Conservation (phyloP, 2,797 vertebrate species). For the Clarias platycephalus region DNA sequence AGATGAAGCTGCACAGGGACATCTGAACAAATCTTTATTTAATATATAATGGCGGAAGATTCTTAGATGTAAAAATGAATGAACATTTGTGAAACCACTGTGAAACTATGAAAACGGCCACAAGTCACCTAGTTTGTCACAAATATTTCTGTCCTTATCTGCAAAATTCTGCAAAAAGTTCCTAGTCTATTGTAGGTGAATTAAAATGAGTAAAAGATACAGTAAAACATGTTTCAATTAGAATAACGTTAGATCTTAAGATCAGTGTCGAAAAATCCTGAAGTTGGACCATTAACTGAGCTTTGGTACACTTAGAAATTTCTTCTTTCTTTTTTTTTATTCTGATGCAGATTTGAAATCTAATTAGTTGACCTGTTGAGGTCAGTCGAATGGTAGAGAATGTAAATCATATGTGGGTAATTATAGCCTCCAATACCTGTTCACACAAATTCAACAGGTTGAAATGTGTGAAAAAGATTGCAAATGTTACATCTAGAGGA, state of each 20-base stretch:
- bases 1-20: too few species aligned
- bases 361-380: neutral
- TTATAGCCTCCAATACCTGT: neutral
- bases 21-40: neutral
- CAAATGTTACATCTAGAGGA: neutral
- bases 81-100: neutral
- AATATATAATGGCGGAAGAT: neutral
- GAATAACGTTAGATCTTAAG: neutral
- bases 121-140: neutral
- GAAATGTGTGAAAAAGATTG: neutral
- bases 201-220: neutral
- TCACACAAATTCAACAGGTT: neutral
- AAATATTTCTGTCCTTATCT: neutral
- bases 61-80: neutral
- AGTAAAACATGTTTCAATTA: neutral
- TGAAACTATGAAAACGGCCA: neutral
- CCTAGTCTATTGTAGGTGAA: neutral
- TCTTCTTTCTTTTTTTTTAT: neutral
- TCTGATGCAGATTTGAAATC: neutral
- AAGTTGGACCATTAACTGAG: slow-evolving; percentile 30
- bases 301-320: slow-evolving; percentile 20
- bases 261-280: slow-evolving; percentile 28
- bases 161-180: neutral
- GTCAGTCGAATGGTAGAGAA: neutral
- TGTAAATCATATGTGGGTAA: neutral